These are phyloP conservation scores for Helogale parvula DNA, from an alignment of 2,113 vertebrate genomes.

Conservation along the genomic window DNA sequence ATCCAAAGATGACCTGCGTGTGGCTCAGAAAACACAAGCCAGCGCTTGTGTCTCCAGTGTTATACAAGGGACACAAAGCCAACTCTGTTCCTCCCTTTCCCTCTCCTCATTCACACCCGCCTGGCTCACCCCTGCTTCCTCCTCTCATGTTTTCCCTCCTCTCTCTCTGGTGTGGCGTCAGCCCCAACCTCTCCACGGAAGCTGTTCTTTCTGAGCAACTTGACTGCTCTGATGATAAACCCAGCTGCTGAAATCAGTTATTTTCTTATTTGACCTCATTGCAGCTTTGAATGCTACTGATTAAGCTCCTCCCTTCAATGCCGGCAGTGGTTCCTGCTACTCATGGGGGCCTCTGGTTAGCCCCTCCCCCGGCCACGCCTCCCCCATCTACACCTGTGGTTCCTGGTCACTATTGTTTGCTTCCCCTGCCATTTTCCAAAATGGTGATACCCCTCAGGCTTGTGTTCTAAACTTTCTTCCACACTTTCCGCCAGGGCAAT, in stretches of 20 bases:
- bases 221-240: neutral
- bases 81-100: neutral
- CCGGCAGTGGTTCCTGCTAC: accelerated
- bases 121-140: accelerated
- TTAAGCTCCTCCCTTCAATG: neutral
- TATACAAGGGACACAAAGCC: too few species aligned
- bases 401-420: too few species aligned
- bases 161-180: neutral
- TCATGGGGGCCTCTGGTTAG: accelerated
- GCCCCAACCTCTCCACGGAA: neutral
- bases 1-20: accelerated
- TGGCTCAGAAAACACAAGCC: neutral
- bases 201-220: neutral
- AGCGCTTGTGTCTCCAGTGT: neutral
- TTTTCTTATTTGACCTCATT: neutral
- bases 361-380: accelerated
- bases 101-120: accelerated
- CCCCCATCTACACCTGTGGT: too few species aligned
- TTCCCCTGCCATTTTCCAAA: neutral
- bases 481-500: neutral
- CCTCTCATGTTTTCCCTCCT: neutral
- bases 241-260: neutral
- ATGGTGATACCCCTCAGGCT: neutral
- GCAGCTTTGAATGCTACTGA: neutral
- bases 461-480: neutral